A percentile compares a stretch with the other conserved stretches of the same genome.
Conservation (phyloP, 2,113 vertebrate genomes). For the Chauna torquata region DNA sequence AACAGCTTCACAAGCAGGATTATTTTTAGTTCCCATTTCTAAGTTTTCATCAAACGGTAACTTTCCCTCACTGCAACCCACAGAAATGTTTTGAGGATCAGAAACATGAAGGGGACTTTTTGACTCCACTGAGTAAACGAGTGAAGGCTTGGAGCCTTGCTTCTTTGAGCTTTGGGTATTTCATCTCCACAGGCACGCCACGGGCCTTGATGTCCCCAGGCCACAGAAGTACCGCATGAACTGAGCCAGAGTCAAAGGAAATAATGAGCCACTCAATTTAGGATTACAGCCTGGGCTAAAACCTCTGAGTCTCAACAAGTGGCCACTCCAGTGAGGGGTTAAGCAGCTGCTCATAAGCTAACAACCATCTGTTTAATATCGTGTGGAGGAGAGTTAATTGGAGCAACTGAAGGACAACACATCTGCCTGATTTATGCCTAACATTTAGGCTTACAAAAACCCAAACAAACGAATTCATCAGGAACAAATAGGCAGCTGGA, state of each 20-base stretch:
- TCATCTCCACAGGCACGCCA: not conserved
- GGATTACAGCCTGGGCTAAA: not conserved
- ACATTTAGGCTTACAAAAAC: not conserved
- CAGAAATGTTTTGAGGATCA: not conserved
- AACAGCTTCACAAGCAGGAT: not conserved
- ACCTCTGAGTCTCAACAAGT: not conserved
- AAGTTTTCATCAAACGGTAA: not conserved
- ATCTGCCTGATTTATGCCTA: not conserved
- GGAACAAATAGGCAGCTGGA: not conserved
- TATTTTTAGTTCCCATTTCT: not conserved
- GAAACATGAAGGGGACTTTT: not conserved
- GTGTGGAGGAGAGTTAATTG: not conserved
- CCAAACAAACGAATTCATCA: not conserved
- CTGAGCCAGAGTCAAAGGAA: accelerated
- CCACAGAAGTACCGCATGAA: not conserved
- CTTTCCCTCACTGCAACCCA: accelerated
- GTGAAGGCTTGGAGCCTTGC: not conserved
- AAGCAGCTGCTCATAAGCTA: not conserved
- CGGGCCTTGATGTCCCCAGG: not conserved
- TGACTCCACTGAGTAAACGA: not conserved
- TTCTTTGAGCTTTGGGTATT: not conserved
- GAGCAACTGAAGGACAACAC: not conserved
- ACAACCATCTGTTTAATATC: not conserved
- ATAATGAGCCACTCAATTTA: not conserved
- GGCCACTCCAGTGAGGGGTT: not conserved